A percentile compares a stretch with the other conserved stretches of the same genome.
phyloP scores from a whole-genome alignment of 1,140 invertebrate genomes.

The Ditylenchus dipsaci region DNA sequence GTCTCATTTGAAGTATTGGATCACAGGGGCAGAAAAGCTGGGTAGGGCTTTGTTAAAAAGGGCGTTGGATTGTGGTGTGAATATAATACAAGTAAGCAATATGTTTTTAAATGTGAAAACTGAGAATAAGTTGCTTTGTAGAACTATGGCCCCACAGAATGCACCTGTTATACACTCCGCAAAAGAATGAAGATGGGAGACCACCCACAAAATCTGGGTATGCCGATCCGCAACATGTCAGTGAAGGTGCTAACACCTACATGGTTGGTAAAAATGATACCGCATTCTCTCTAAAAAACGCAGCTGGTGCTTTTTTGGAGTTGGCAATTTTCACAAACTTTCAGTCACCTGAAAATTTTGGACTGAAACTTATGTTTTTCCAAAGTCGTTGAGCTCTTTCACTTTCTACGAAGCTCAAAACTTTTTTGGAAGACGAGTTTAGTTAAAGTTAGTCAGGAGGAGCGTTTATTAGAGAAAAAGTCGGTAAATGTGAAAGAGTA shows the following conservation, averaged over 20 bases:
- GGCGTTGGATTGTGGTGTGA: slow-evolving; percentile 5
- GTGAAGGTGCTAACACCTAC: not conserved
- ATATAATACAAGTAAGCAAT: slow-evolving; percentile 13
- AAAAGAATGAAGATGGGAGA: slow-evolving; percentile 15
- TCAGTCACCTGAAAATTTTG: too few relatives aligned
- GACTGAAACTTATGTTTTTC: too few relatives aligned
- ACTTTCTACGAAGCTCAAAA: too few relatives aligned
- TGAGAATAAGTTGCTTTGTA: too few relatives aligned
- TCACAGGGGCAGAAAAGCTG: slow-evolving; percentile 26
- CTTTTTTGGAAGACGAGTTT: too few relatives aligned
- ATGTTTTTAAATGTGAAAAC: too few relatives aligned
- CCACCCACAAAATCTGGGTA: slow-evolving; percentile 26
- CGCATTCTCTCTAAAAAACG: not conserved
- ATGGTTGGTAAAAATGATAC: not conserved
- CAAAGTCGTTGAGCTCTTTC: too few relatives aligned
- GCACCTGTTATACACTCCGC: slow-evolving; percentile 26
- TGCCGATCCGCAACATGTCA: slow-evolving; percentile 1
- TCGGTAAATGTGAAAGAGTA: too few relatives aligned
- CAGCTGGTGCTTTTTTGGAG: too few relatives aligned
- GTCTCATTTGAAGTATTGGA: slow-evolving; percentile 26
- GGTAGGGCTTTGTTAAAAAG: slow-evolving; percentile 9
- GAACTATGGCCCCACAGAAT: slow-evolving; percentile 36
- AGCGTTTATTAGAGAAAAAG: too few relatives aligned
- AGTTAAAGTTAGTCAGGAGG: too few relatives aligned
- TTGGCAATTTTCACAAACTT: too few relatives aligned